A percentile compares a stretch with the other conserved stretches of the same genome.
Conservation (phyloP, 2,888 invertebrate genomes). For the Dugesia japonica region DNA sequence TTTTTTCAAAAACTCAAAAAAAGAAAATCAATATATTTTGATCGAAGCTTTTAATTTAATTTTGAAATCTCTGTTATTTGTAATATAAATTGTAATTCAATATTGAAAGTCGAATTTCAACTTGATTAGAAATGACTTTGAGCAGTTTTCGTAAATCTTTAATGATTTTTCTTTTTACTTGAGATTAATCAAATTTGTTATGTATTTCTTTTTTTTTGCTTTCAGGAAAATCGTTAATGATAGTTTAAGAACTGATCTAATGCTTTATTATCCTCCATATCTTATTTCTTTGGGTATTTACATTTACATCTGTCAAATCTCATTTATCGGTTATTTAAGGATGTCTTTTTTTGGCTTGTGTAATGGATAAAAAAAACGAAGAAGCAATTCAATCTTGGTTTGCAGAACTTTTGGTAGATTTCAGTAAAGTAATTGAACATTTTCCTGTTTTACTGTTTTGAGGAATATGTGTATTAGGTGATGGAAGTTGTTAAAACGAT, state of each 20-base stretch:
- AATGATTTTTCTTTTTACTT: too few relatives aligned
- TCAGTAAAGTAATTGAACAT: background rate
- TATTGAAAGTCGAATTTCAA: too few relatives aligned
- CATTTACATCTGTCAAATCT: background rate
- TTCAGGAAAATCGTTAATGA: background rate
- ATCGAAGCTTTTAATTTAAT: too few relatives aligned
- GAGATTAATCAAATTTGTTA: too few relatives aligned
- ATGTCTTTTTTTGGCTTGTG: conserved; percentile 1
- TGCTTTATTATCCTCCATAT: conserved; percentile 26
- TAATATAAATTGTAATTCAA: too few relatives aligned
- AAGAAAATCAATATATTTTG: too few relatives aligned
- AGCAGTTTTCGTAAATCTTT: too few relatives aligned
- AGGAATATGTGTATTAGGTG: background rate
- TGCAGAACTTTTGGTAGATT: background rate
- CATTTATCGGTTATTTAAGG: background rate
- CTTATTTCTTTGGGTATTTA: conserved; percentile 16
- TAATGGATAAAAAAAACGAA: conserved; percentile 2
- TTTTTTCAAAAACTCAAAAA: too few relatives aligned
- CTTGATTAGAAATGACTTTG: too few relatives aligned
- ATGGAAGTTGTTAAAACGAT: conserved; percentile 5
- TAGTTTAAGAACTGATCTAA: conserved; percentile 7
- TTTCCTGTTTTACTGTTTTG: background rate
- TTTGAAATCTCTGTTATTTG: too few relatives aligned
- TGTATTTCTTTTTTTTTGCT: background rate
- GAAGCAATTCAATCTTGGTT: background rate